Conservation (phyloP, 2,797 vertebrate genomes). For the Tinamus major region DNA sequence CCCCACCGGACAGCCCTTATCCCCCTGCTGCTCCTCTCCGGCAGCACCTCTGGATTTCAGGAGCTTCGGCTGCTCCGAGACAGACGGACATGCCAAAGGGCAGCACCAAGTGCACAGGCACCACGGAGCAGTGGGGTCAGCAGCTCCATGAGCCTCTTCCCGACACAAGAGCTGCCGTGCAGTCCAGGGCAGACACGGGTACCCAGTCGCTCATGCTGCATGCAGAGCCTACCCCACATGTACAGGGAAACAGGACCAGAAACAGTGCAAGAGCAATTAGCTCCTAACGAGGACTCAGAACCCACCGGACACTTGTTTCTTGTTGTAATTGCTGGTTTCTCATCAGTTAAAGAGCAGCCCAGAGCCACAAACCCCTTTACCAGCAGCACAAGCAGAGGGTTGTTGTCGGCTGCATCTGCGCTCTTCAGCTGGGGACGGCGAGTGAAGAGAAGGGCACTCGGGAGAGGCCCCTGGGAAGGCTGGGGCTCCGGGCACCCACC, state of each 20-base stretch:
- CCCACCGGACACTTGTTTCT: neutral
- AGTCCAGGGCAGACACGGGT: neutral
- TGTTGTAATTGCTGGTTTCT: constrained; percentile 12
- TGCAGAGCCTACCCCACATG: neutral
- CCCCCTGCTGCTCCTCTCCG: neutral
- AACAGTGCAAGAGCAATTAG: constrained; percentile 13
- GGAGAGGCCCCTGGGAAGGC: neutral
- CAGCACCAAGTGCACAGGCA: no score
- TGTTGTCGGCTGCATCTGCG: neutral
- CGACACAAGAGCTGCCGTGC: fast-evolving
- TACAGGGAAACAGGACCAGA: neutral
- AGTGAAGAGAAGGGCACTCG: neutral
- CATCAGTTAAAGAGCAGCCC: neutral
- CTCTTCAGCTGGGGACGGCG: neutral
- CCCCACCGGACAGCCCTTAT: neutral
- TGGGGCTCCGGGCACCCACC: neutral
- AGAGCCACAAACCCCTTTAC: neutral
- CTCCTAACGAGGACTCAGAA: constrained; percentile 18
- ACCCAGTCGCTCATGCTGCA: neutral
- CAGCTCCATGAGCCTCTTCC: neutral
- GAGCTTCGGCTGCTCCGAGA: neutral
- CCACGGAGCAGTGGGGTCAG: neutral
- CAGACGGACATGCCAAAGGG: neutral
- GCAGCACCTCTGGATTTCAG: neutral
- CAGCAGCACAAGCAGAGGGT: neutral